Percentiles rank a stretch among this genome's conserved stretches.
phyloP scores from a whole-genome alignment of 2,113 vertebrate genomes.

The Candoia aspera region DNA sequence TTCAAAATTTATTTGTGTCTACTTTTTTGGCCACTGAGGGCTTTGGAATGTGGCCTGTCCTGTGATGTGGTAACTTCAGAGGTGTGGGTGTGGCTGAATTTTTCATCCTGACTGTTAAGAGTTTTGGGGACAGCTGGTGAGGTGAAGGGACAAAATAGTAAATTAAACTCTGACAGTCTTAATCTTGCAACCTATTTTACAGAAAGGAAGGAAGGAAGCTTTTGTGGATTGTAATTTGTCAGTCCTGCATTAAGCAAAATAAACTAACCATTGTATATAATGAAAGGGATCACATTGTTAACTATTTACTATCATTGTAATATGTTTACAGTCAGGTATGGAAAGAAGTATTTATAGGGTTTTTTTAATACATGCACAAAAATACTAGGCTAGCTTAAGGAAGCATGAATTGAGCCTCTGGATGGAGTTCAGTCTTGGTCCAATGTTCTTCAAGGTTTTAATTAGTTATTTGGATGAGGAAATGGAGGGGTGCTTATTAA shows the following conservation, averaged over 20 bases:
- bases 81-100: neutral
- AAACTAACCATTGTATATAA: neutral
- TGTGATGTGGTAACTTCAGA: neutral
- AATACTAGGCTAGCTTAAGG: neutral
- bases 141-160: neutral
- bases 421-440: neutral
- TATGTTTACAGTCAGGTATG: neutral
- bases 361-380: neutral
- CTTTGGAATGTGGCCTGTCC: neutral
- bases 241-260: neutral
- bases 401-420: neutral
- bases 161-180: neutral
- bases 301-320: neutral
- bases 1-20: neutral
- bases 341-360: neutral
- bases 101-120: neutral
- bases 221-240: neutral
- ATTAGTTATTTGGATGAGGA: neutral
- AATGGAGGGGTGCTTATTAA: neutral
- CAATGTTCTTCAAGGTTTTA: neutral
- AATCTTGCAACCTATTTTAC: neutral
- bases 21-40: neutral
- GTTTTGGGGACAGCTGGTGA: neutral
- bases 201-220: neutral
- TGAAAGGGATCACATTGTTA: neutral